A percentile compares a stretch with the other conserved stretches of the same genome.
Evolutionary conservation across 2,888 invertebrate genomes (phyloP).

Genomic region (Ichneumon xanthorius): DNA sequence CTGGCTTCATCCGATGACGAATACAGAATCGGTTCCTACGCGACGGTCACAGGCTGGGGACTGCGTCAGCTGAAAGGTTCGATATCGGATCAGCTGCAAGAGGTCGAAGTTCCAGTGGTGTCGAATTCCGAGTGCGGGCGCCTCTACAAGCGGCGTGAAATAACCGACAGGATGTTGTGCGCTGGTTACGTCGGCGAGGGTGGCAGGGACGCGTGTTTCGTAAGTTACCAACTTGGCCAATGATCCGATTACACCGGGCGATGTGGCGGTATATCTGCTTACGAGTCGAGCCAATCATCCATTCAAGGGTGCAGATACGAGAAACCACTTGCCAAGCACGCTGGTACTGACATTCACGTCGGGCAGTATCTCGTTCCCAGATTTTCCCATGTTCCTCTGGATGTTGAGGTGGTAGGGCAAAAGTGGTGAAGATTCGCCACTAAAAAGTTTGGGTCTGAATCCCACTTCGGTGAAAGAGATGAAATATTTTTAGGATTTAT

Average conservation of each 20-base stretch:
- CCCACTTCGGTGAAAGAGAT: too few relatives aligned
- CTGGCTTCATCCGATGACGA: slow-evolving; percentile 74
- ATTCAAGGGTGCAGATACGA: neutral
- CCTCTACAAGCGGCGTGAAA: slow-evolving; percentile 74
- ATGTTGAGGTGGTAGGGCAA: too few relatives aligned
- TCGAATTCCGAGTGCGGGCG: slow-evolving; percentile 74
- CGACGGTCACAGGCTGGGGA: slow-evolving; percentile 82
- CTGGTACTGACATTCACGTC: neutral
- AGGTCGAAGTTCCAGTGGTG: slow-evolving; percentile 78
- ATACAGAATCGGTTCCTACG: slow-evolving; percentile 73
- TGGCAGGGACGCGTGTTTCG: slow-evolving; percentile 87
- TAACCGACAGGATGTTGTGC: slow-evolving; percentile 87
- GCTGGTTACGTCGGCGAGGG: slow-evolving; percentile 87
- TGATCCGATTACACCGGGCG: neutral
- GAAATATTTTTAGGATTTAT: too few relatives aligned
- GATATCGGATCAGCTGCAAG: slow-evolving; percentile 74
- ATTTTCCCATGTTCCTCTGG: too few relatives aligned
- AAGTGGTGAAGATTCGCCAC: too few relatives aligned
- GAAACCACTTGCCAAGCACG: neutral
- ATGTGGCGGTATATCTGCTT: neutral
- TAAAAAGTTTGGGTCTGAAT: too few relatives aligned
- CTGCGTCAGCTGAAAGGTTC: slow-evolving; percentile 72
- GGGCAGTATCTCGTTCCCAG: neutral
- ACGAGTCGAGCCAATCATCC: neutral
- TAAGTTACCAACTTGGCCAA: slow-evolving; percentile 73